Evolutionary conservation across 2,113 vertebrate genomes (phyloP).

Genomic region (Cygnus atratus): DNA sequence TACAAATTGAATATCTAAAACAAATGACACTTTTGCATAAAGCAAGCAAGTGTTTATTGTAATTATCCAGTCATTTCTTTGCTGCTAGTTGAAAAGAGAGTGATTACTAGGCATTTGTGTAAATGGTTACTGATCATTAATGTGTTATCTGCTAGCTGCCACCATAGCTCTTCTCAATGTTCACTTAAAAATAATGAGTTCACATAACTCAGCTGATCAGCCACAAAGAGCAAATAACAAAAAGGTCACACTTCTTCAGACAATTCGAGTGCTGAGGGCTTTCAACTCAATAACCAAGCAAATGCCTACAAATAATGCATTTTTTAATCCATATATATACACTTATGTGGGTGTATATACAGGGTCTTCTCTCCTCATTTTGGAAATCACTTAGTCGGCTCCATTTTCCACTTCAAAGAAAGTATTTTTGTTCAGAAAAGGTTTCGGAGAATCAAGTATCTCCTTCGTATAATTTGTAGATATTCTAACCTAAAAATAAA

Average conservation of each 20-base stretch:
- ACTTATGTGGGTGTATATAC: background rate
- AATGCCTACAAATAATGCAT: background rate
- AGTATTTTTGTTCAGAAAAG: background rate
- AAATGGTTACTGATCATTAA: background rate
- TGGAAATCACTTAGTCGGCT: background rate
- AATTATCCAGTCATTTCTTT: background rate
- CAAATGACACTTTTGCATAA: background rate
- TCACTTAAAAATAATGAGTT: slow-evolving; percentile 9
- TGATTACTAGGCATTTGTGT: background rate
- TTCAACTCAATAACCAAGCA: background rate
- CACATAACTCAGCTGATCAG: background rate
- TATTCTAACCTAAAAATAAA: background rate
- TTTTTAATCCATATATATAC: background rate
- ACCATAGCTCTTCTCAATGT: background rate
- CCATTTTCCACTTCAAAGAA: background rate
- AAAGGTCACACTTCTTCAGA: background rate
- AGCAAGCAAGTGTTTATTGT: background rate
- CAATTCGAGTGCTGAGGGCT: background rate
- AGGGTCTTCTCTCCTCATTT: background rate
- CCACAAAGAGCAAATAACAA: background rate
- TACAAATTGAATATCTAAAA: background rate
- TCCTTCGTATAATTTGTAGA: background rate
- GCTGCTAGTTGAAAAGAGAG: background rate
- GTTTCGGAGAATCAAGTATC: background rate
- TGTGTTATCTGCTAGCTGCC: background rate